phyloP scores from a whole-genome alignment of 1,140 invertebrate species.

The Drosophila novamexicana region DNA sequence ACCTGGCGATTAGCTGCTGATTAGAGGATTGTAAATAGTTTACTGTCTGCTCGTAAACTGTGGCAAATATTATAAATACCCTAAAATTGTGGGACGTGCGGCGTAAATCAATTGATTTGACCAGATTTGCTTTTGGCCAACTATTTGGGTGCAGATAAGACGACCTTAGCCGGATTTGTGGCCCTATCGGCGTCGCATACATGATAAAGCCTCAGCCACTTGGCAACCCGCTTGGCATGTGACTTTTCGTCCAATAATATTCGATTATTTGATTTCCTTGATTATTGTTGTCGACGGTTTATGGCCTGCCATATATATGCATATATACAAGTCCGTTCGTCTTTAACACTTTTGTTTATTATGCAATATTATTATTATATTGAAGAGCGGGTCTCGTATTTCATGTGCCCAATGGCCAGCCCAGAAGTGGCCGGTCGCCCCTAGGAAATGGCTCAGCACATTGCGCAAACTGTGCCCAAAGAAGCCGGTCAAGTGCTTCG shows the following conservation, averaged over 20 bases:
- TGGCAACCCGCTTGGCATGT: constrained; percentile 26
- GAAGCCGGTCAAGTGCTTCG: constrained; percentile 42
- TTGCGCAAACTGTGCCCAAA: constrained; percentile 12
- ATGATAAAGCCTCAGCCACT: constrained; percentile 25
- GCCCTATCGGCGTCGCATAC: background rate
- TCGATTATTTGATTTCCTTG: constrained; percentile 33
- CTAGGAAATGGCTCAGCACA: constrained; percentile 46
- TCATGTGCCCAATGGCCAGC: constrained; percentile 15
- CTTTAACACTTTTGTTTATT: constrained; percentile 34
- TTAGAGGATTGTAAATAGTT: constrained; percentile 53
- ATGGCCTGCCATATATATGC: constrained; percentile 23
- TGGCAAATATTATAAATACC: constrained; percentile 3
- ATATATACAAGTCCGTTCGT: background rate
- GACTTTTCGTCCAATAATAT: constrained; percentile 2
- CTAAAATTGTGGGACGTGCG: background rate
- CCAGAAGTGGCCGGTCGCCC: background rate
- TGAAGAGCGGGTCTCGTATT: constrained; percentile 40
- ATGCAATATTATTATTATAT: constrained; percentile 40
- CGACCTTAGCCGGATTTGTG: constrained; percentile 9
- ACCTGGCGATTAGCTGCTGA: constrained; percentile 42
- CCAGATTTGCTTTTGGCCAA: constrained; percentile 39
- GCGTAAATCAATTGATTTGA: constrained; percentile 42
- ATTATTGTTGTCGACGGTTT: constrained; percentile 24
- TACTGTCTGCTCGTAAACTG: constrained; percentile 31
- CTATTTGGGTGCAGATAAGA: constrained; percentile 21